Conservation (phyloP, 2,888 invertebrate genomes). For the Parascotia fuliginaria region DNA sequence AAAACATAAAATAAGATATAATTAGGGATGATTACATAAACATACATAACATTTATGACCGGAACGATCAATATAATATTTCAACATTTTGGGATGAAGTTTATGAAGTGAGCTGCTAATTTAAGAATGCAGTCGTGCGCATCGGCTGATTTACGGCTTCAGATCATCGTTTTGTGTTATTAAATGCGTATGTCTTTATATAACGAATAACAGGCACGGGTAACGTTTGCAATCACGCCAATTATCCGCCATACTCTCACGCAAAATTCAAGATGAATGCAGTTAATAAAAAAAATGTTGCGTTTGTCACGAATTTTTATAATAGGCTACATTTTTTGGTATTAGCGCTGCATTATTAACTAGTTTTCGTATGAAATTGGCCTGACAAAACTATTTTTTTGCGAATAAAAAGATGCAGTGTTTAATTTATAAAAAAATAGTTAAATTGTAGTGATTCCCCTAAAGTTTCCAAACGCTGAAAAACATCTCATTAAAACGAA, state of each 20-base stretch:
- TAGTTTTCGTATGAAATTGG: too few relatives aligned
- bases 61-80: too few relatives aligned
- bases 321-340: too few relatives aligned
- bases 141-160: conserved; percentile 25
- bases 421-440: too few relatives aligned
- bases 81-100: too few relatives aligned
- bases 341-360: too few relatives aligned
- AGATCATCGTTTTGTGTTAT: conserved; percentile 30
- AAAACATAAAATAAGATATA: conserved; percentile 1
- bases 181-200: conserved; percentile 19
- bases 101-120: neutral
- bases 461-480: too few relatives aligned
- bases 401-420: too few relatives aligned
- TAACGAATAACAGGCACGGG: neutral
- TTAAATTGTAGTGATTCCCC: too few relatives aligned
- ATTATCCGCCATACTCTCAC: conserved; percentile 36
- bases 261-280: conserved; percentile 18
- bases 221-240: conserved; percentile 39
- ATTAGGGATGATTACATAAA: conserved; percentile 29
- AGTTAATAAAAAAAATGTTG: neutral
- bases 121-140: neutral
- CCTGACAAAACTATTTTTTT: too few relatives aligned
- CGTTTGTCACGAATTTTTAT: too few relatives aligned
- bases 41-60: conserved; percentile 31
- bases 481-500: too few relatives aligned